Base-by-base conservation (phyloP, 2,797 vertebrate species). In the Poliocrania exsul region DNA sequence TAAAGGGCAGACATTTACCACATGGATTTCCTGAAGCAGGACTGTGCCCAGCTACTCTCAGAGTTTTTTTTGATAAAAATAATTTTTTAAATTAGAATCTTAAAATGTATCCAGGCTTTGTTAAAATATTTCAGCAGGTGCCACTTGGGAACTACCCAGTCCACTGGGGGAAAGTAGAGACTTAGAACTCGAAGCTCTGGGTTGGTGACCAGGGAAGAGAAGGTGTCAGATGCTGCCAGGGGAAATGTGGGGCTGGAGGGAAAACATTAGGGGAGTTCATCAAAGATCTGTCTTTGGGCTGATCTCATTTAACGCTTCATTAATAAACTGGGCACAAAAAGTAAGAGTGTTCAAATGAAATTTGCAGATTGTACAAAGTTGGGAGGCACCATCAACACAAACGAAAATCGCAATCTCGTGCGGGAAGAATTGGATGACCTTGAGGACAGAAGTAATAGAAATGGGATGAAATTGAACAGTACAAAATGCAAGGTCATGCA, bases 371-470 rank as follows among this genome's bases (percentile, higher is more conserved):
- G 92, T 64, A 92, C 83, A 85, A 93, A 97, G 94, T 96, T 97
- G 88, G 90, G 93, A 95, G 90, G 93, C 90, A 86, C 88, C 93
- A 54, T 81, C 92, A 96, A 97, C 94, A 96, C 92, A 96, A 95
- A 95, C 29, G 90, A 97, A 94, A 96, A 97, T 81, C 60, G 33
- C 94, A 96, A 90, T 96, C 95, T 90, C 17, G 49, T 70, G 75
- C 85, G 62, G 86, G 88, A 96, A 94, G 96, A 96, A 96, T 95
- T 97, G 96, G 92, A 95, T 97, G 96, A 97, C 96, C 96, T 95
- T 95, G 96, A 91, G 96, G 96, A 97, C 95, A 96, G 92, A 95
- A 95, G 95, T 96, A 97, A 97, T 96, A 97, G 95, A 96, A 96
- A 97, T 66, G 90, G 95, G 96, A 97, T 95, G 94, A 96, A 96